Conservation (phyloP, 2,113 vertebrate genomes). For the Picathartes gymnocephalus region DNA sequence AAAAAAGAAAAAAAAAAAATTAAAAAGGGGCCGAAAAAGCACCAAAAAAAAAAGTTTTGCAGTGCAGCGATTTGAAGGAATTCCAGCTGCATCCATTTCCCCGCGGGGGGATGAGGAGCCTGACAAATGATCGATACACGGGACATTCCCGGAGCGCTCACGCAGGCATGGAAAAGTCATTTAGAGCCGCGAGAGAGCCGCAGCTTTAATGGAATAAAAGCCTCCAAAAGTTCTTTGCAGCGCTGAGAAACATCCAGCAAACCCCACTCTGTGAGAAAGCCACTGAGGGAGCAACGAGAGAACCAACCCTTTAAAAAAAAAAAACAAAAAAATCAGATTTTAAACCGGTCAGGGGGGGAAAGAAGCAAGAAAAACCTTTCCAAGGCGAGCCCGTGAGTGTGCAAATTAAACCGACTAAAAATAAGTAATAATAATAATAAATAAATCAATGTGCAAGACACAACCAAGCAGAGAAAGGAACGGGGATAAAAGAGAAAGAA, state of each 20-base stretch:
- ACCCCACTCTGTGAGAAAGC: neutral
- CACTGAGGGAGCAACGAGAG: neutral
- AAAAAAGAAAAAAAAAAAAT: neutral
- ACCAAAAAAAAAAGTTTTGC: neutral
- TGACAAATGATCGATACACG: conserved; percentile 16
- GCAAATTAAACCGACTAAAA: neutral
- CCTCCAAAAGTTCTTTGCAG: neutral
- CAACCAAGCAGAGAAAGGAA: neutral
- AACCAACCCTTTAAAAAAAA: neutral
- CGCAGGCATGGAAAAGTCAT: conserved; percentile 36
- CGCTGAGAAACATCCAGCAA: neutral
- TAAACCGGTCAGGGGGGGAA: neutral
- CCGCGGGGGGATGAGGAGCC: neutral
- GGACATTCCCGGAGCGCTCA: neutral
- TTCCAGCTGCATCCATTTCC: neutral
- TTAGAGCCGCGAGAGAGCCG: neutral
- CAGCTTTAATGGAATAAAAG: neutral
- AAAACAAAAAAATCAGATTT: neutral
- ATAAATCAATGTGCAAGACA: neutral
- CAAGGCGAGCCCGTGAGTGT: neutral
- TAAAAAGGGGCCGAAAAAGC: neutral
- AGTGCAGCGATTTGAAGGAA: neutral
- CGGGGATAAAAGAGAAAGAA: neutral
- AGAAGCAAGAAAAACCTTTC: neutral
- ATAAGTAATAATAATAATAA: too few relatives aligned